phyloP scores from a whole-genome alignment of 2,113 vertebrate genomes.

The Murina feae region DNA sequence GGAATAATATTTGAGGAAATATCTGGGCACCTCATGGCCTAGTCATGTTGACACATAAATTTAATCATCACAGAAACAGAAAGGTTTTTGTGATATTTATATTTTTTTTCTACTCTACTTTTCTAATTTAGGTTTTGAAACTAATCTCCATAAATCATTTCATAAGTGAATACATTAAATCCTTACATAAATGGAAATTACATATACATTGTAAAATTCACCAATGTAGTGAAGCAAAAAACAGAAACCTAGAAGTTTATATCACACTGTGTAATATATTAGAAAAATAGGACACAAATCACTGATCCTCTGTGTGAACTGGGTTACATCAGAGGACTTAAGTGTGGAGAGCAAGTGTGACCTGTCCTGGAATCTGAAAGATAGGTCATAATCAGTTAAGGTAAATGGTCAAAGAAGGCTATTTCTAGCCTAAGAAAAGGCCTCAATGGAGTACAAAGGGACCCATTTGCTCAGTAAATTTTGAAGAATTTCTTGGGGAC shows the following conservation, averaged over 20 bases:
- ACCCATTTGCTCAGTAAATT: background rate
- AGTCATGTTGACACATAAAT: background rate
- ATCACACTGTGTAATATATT: background rate
- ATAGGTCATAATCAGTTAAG: background rate
- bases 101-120: background rate
- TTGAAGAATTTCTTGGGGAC: background rate
- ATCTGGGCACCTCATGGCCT: background rate
- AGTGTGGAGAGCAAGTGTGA: background rate
- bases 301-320: background rate
- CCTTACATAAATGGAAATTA: background rate
- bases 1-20: background rate
- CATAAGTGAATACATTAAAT: background rate
- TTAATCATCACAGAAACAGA: background rate
- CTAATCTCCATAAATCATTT: background rate
- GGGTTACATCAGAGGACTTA: fast-evolving
- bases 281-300: background rate
- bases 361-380: background rate
- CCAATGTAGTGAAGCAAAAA: background rate
- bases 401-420: background rate
- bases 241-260: background rate
- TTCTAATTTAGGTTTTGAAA: background rate
- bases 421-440: background rate
- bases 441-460: background rate
- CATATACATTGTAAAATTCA: background rate
- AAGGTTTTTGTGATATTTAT: background rate